Base-by-base conservation (phyloP, 2,797 vertebrate species). In the Myiotriccus ornatus region DNA sequence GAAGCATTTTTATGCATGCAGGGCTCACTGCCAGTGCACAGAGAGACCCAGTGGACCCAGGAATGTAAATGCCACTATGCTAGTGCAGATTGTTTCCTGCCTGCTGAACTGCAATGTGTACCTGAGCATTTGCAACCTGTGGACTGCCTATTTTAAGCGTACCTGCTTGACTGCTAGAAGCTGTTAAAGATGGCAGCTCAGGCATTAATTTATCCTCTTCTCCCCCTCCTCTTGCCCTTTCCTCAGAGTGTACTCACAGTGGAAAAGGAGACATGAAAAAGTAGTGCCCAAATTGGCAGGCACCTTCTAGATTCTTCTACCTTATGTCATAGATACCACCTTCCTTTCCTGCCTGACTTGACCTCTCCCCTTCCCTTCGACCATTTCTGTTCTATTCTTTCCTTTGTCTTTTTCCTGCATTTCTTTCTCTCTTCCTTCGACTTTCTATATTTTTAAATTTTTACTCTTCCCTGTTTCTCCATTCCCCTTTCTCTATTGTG, bases 41-140 rank as follows among this genome's bases (percentile, higher is more conserved):
- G 75, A 57, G 70, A 84, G 75, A 90, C 87, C 56, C 81, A 86
- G 75, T 28, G 76, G 95, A 86, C 67, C 30, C 3, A 55, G 63
- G 52, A 87, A 85, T 46, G 86, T 90, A 90, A 94, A 94, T 83
- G 62, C 78, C 91, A 79, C 80, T 10, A n/a, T 79, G 68, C 53
- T 52, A 46, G 64, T 46, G 77, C 84, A 57, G 74, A 30, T 19
- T 12, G 22, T n/a, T 88, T 93, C 56, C 74, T 76, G 64, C 62
- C 60, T 82, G 64, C 83, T 77, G 32, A 64, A 52, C 76, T 50
- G 84, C 75, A 46, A 3, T n/a, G 44, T 49, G 23, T 65, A 79
- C 85, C 75, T 69, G 60, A 80, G 49, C 27, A 3, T 49, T 68
- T 75, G 62, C 90, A 95, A 71, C 63, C 69, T 74, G 74, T 91